Evolutionary conservation across 2,113 vertebrate genomes (phyloP), one percentile per base, ranked within the genome.

Genomic region (Mionectes macconnelli): DNA sequence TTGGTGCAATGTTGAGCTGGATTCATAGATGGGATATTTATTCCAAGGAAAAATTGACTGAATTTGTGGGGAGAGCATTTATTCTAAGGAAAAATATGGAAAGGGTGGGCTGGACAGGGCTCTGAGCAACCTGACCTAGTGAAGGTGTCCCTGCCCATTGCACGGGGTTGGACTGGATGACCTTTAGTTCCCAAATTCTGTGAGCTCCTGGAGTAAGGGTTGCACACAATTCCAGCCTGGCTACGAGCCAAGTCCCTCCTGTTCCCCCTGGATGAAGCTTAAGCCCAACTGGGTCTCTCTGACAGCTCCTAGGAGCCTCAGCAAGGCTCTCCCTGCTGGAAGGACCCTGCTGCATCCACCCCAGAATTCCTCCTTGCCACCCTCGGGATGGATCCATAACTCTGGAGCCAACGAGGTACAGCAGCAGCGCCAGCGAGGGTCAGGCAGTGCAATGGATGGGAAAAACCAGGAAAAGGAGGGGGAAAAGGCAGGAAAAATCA

Each of bases 401-500:
- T 72, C 49, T 19, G 19, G 45, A 45, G 45, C 44, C 44, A 8
- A 20, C 12, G 5, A 23, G 20, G 9, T 2, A 1, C 70, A 37
- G 77, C 24, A 59, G 62, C 2, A 1, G 52, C 55, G 4, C 18
- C 7, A 0, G 8, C 2, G 28, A 25, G 89, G 66, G 49, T 67
- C 8, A 45, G 77, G 62, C 53, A 82, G 84, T 44, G 42, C 64
- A 89, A 95, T 69, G 87, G 93, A 89, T 91, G 84, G 84, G 87
- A 87, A 89, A 87, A 95, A 19, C 15, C 37, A 75, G 69, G 56
- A 12, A 49, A 44, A 42, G 39, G 24, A 35, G 24, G 7, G 4
- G 37, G 39, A n/a, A 37, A 23, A 22, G 21, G 27, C 42, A 12
- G 22, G 7, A 44, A 90, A 95, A 93, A 95, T 92, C 91, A 49